A percentile compares a stretch with the other conserved stretches of the same genome.
Conservation (phyloP, 2,113 vertebrate species). For the Vicugna pacos region DNA sequence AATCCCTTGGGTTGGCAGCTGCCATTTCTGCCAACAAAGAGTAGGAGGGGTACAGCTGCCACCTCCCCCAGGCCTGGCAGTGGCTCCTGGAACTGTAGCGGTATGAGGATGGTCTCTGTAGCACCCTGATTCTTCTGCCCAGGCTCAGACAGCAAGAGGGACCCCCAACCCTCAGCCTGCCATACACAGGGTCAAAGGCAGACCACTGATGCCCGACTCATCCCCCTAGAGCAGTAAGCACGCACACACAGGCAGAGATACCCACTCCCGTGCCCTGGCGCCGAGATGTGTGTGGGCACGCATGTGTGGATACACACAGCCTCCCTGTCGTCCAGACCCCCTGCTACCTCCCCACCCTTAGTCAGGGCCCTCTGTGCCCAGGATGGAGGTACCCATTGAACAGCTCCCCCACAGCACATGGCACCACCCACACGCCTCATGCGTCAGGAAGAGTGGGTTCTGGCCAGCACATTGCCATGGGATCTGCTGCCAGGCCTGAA, state of each 20-base stretch:
- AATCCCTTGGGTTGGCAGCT: constrained; percentile 63
- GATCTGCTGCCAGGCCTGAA: constrained; percentile 76
- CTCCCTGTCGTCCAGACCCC: neutral
- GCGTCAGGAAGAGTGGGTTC: constrained; percentile 75
- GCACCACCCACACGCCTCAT: constrained; percentile 62
- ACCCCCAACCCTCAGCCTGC: neutral
- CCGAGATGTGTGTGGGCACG: neutral
- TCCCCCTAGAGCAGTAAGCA: neutral
- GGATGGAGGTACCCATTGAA: constrained; percentile 41
- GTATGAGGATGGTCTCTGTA: neutral
- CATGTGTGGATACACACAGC: neutral
- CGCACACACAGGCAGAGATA: neutral
- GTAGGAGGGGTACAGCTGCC: constrained; percentile 74
- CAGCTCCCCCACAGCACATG: constrained; percentile 69
- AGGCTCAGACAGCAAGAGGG: neutral
- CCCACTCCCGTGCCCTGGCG: neutral
- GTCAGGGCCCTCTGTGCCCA: constrained; percentile 35
- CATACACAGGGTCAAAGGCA: neutral
- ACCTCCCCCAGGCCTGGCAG: constrained; percentile 72
- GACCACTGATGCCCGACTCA: neutral
- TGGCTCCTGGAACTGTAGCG: constrained; percentile 58
- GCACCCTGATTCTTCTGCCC: neutral
- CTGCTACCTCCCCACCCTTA: constrained; percentile 6
- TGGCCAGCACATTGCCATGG: constrained; percentile 66
- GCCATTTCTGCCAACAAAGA: constrained; percentile 66